Evolutionary conservation across 2,797 vertebrate genomes (phyloP), one percentile per base, ranked within the genome.

Genomic region (Parambassis ranga): DNA sequence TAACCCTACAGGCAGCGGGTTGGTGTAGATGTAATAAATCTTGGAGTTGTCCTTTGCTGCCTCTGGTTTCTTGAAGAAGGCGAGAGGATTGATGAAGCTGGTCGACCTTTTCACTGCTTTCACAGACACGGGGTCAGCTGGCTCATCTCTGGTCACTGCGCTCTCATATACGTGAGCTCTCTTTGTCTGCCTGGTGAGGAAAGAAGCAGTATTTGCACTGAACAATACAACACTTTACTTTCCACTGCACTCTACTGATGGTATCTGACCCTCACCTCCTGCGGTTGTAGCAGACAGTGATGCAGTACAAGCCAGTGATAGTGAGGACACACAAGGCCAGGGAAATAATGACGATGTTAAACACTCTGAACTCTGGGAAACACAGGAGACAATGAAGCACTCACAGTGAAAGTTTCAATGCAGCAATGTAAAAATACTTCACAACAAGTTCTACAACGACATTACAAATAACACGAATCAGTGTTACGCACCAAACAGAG

Each of bases 11-110:
- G 90, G 84, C 64, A 89, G 79, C 0, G 91, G 91, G 77, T 93
- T 92, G 39, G 86, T 92, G 77, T 92, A 92, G 75, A 92, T 93
- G 79, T 90, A 93, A 52, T 90, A 93, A 87, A 93, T 91, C 30
- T 64, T 69, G 23, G 88, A 82, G 76, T 85, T 81, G 66, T 90
- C 85, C 50, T 75, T 84, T 0, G 71, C 48, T 3, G 39, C 27
- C 14, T 89, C 83, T 2, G 76, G 49, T 50, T 71, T 81, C 37
- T 73, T 87, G 72, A 91, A 81, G 60, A 87, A 71, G 48, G 82
- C 36, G 1, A 89, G 74, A 5, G 87, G 81, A 55, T 90, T 92
- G 38, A 77, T 52, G 66, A 92, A 87, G 48, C 90, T 91, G 33
- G 77, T 73, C 3, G 86, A 90, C 47, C 89, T 81, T 77, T 77